These are phyloP conservation scores for Oophaga sylvatica DNA, from an alignment of 2,797 vertebrate species.

Conservation along the genomic window DNA sequence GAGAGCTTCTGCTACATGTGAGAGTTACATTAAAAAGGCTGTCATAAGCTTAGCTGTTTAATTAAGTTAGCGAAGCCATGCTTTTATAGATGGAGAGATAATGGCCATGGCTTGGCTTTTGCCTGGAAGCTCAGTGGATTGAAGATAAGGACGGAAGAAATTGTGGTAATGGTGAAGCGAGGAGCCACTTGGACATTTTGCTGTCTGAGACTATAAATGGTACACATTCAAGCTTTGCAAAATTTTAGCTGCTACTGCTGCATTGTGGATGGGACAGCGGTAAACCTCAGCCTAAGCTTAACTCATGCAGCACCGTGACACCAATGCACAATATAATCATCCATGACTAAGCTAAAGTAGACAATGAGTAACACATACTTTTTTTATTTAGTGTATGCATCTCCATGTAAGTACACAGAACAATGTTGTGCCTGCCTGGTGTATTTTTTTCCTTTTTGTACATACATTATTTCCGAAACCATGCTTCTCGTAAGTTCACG, in stretches of 20 bases:
- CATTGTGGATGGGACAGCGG: constrained; percentile 61
- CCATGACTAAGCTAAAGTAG: constrained; percentile 61
- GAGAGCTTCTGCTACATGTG: constrained; percentile 26
- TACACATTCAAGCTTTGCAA: constrained; percentile 63
- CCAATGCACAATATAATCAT: constrained; percentile 62
- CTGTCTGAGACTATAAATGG: constrained; percentile 53
- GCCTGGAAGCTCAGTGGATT: constrained; percentile 54
- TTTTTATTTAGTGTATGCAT: constrained; percentile 68
- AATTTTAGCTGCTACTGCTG: constrained; percentile 61
- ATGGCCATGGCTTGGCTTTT: constrained; percentile 63
- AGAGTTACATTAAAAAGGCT: constrained; percentile 62
- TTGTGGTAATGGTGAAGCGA: constrained; percentile 2
- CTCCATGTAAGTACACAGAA: constrained; percentile 65
- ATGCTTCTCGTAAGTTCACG: constrained; percentile 30
- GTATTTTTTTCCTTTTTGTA: constrained; percentile 64
- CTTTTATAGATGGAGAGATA: constrained; percentile 58
- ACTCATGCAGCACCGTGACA: constrained; percentile 64
- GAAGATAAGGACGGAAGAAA: constrained; percentile 41
- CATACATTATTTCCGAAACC: constrained; percentile 24
- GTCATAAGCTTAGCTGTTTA: constrained; percentile 57
- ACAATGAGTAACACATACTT: constrained; percentile 65
- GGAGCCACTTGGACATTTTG: constrained; percentile 32
- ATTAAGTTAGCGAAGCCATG: constrained; percentile 62
- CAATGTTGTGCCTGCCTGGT: constrained; percentile 67
- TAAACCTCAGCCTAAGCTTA: constrained; percentile 66